These are phyloP conservation scores for Amphipyra tragopoginis DNA, from an alignment of 2,888 invertebrate species.

Conservation along the genomic window DNA sequence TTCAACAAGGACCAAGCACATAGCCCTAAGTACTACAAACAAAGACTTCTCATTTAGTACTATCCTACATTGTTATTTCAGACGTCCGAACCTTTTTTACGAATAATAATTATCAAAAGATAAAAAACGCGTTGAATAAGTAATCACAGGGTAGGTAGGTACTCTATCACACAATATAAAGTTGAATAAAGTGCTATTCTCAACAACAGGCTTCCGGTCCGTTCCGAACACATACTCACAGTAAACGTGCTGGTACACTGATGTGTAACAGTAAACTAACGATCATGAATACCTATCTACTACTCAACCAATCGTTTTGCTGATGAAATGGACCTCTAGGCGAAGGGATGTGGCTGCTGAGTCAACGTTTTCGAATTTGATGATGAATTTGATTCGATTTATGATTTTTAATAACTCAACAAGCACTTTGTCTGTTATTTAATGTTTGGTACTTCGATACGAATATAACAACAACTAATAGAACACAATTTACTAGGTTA, in stretches of 20 bases:
- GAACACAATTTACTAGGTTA: too few relatives aligned
- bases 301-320: too few relatives aligned
- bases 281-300: neutral
- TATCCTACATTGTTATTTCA: slow-evolving; percentile 2
- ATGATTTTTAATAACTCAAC: too few relatives aligned
- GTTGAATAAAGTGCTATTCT: slow-evolving; percentile 65
- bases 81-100: slow-evolving; percentile 11
- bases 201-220: slow-evolving; percentile 69
- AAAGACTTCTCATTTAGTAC: neutral
- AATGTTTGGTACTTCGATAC: too few relatives aligned
- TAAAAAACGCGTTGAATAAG: slow-evolving; percentile 50
- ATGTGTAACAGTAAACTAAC: slow-evolving; percentile 15
- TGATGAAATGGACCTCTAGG: neutral
- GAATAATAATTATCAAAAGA: slow-evolving; percentile 24
- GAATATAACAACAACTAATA: too few relatives aligned
- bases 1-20: neutral
- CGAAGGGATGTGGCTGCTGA: too few relatives aligned
- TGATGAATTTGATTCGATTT: too few relatives aligned
- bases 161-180: slow-evolving; percentile 43
- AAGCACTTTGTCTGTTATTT: too few relatives aligned
- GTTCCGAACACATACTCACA: slow-evolving; percentile 26
- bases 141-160: slow-evolving; percentile 48
- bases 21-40: slow-evolving; percentile 1
- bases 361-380: too few relatives aligned
- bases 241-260: slow-evolving; percentile 20